phyloP scores from a whole-genome alignment of 1,140 invertebrate genomes.

The Apocrypta bakeri region DNA sequence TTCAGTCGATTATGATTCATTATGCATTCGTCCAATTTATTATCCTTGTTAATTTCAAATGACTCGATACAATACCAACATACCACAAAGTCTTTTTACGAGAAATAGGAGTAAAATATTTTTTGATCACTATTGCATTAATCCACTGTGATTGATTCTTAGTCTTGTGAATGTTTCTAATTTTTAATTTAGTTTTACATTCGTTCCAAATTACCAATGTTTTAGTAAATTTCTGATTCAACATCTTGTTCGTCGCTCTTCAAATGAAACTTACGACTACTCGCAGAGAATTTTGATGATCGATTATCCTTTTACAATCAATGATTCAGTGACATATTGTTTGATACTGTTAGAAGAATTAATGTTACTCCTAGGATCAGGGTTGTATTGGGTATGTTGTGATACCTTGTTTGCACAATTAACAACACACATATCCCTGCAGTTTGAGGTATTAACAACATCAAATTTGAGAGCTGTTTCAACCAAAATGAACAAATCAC shows the following conservation, averaged over 20 bases:
- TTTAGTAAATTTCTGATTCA: not conserved
- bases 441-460: not conserved
- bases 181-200: not conserved
- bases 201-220: not conserved
- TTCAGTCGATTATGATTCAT: too few species aligned
- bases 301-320: not conserved
- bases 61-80: too few species aligned
- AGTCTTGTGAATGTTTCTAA: too few species aligned
- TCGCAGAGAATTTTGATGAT: not conserved
- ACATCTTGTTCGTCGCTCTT: not conserved
- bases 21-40: too few species aligned
- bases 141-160: too few species aligned
- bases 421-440: not conserved
- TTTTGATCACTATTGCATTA: too few species aligned
- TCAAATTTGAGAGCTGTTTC: not conserved
- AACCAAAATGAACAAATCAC: not conserved
- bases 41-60: too few species aligned
- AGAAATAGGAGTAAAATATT: too few species aligned
- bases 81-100: too few species aligned
- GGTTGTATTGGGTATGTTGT: not conserved
- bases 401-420: constrained; percentile 5
- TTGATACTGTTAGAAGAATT: not conserved
- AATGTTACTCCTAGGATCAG: not conserved
- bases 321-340: not conserved
- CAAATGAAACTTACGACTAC: not conserved